Conservation (phyloP, 2,888 invertebrate genomes). For the Oscheius sp. region DNA sequence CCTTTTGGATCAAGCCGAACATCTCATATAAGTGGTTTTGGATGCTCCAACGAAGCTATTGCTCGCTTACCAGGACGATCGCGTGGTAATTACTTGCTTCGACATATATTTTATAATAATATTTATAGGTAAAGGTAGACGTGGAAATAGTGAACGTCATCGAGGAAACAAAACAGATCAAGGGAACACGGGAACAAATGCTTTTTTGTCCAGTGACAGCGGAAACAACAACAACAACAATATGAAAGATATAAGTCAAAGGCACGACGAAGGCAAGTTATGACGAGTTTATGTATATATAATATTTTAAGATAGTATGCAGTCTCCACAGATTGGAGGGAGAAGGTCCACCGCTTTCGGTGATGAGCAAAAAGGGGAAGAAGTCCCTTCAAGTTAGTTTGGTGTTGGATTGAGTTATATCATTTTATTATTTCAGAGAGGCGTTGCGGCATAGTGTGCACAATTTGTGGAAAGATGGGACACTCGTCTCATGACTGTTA, state of each 20-base stretch:
- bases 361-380: neutral
- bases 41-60: slow-evolving; percentile 22
- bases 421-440: neutral
- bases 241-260: too few relatives aligned
- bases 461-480: slow-evolving; percentile 1
- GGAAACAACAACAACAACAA: too few relatives aligned
- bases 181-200: too few relatives aligned
- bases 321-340: neutral
- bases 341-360: slow-evolving; percentile 7
- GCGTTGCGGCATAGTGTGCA: neutral
- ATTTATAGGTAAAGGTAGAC: slow-evolving; percentile 9
- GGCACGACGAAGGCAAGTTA: too few relatives aligned
- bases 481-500: slow-evolving; percentile 1
- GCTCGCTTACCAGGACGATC: slow-evolving; percentile 13
- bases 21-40: slow-evolving; percentile 10
- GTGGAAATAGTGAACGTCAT: neutral
- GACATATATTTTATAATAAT: neutral
- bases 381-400: slow-evolving; percentile 11
- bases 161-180: too few relatives aligned
- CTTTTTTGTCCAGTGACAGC: too few relatives aligned
- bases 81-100: neutral
- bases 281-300: too few relatives aligned
- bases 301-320: too few relatives aligned
- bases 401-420: neutral
- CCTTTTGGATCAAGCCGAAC: too few relatives aligned